Conservation (phyloP, 2,888 invertebrate species). For the Micoletzkya japonica region DNA sequence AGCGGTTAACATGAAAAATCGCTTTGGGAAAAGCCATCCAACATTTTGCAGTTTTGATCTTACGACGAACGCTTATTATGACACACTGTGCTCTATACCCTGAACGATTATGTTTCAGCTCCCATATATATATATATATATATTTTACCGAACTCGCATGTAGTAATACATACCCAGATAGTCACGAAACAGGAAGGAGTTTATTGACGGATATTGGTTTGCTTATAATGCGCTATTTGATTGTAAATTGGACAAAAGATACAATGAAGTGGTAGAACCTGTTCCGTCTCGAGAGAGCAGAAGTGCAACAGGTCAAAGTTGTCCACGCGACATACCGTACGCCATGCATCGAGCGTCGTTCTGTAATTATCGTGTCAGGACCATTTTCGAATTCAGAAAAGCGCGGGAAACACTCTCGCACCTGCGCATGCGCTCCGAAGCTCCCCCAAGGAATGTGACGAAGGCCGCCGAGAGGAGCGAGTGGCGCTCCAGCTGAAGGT, state of each 20-base stretch:
- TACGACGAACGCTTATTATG: no score
- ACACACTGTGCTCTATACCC: no score
- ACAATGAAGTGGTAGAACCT: no score
- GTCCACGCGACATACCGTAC: slow-evolving; percentile 33
- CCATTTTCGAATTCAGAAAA: neutral
- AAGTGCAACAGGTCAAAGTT: slow-evolving; percentile 55
- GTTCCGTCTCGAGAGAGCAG: slow-evolving; percentile 74
- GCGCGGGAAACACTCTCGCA: neutral
- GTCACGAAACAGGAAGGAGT: no score
- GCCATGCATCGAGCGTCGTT: slow-evolving; percentile 18
- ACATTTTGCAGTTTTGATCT: neutral
- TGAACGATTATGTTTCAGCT: no score
- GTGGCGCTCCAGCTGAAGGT: slow-evolving; percentile 66
- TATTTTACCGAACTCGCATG: no score
- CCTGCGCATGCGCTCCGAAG: slow-evolving; percentile 71
- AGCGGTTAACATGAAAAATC: no score
- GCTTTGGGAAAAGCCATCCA: neutral
- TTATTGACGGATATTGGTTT: no score
- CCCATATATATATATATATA: no score
- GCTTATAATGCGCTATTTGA: no score
- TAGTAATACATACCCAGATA: no score
- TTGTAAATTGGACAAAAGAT: neutral
- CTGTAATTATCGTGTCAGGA: slow-evolving; percentile 25
- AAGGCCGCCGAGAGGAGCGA: slow-evolving; percentile 79
- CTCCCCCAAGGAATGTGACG: slow-evolving; percentile 76